Evolutionary conservation across 2,888 invertebrate genomes (phyloP), one percentile per base, ranked within the genome.

Genomic region (Melieria picta): DNA sequence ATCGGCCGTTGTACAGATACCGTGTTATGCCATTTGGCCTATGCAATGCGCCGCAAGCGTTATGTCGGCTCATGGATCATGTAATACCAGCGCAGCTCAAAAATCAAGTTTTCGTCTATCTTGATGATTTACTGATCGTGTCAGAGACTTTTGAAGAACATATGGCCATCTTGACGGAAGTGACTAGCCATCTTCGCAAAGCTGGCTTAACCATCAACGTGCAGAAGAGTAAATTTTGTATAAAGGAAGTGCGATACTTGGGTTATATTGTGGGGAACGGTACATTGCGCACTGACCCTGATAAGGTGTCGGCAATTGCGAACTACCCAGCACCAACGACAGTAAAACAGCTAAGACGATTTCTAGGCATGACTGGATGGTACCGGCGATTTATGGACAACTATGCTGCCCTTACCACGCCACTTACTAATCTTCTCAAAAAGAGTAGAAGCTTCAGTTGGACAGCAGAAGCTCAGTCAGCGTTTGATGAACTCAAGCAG

Each of bases 351-450:
- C 68, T 76, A 5, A 50, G 72, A 7, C 43, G 75, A 5, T 77
- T 78, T 55, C 50, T 78, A 4, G 75, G 76, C 11, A 76, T 74
- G 72, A 68, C 74, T 1, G 75, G 78, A 5, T 78, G 76, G 72
- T 75, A 75, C 55, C 45, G 75, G 1, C 60, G 75, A 9, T 77
- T 76, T 56, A 72, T 76, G 2, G 46, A 7, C n/a, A 72, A 74
- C 46, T 75, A 61, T 65, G 74, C 76, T 4, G 16, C 72, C 3
- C 9, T 76, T 1, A 73, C 76, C 1, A 63, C 74, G 0, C 73
- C 74, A 3, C 61, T 77, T 43, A 74, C 75, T 2, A 62, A 78
- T 46, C 52, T 72, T 1, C 64, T 75, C 7, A 74, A 72, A 13
- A 65, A 50, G 10, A 65, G 58, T 5, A 66, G 65, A 46, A 61